Percentiles rank a stretch among this genome's conserved stretches.
These are phyloP conservation scores for Catocala sponsa DNA, from an alignment of 2,888 invertebrate species.

Conservation along the genomic window DNA sequence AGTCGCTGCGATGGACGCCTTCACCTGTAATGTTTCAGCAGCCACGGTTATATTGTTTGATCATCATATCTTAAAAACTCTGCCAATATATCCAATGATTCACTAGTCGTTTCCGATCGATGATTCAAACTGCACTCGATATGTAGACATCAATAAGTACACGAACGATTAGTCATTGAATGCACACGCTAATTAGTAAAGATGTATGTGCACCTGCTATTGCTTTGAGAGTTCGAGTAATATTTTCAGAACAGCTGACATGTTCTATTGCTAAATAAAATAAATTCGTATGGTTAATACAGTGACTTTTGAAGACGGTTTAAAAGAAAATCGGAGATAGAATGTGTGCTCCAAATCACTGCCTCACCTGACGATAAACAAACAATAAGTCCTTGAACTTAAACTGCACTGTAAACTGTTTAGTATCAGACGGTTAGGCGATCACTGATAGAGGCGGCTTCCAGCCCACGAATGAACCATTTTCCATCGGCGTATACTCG, in stretches of 20 bases:
- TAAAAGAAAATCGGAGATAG: no score
- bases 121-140: conserved; percentile 26
- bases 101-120: conserved; percentile 38
- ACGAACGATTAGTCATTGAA: conserved; percentile 13
- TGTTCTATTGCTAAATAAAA: conserved; percentile 33
- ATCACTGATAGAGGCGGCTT: conserved; percentile 65
- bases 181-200: conserved; percentile 9
- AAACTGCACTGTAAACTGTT: conserved; percentile 60
- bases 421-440: conserved; percentile 53
- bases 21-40: conserved; percentile 80
- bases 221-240: background rate
- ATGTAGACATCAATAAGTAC: conserved; percentile 16
- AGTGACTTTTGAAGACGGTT: no score
- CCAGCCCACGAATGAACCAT: conserved; percentile 51
- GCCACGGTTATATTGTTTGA: conserved; percentile 57
- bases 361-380: conserved; percentile 67
- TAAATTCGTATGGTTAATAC: no score
- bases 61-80: conserved; percentile 48
- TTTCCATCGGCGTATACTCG: conserved; percentile 65
- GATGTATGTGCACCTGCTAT: background rate
- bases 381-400: conserved; percentile 75
- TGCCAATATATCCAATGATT: conserved; percentile 48
- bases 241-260: background rate
- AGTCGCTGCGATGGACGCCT: conserved; percentile 57
- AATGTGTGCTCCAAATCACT: conserved; percentile 5